Evolutionary conservation across 2,797 vertebrate genomes (phyloP).

Genomic region (Atherinosoma microstoma): DNA sequence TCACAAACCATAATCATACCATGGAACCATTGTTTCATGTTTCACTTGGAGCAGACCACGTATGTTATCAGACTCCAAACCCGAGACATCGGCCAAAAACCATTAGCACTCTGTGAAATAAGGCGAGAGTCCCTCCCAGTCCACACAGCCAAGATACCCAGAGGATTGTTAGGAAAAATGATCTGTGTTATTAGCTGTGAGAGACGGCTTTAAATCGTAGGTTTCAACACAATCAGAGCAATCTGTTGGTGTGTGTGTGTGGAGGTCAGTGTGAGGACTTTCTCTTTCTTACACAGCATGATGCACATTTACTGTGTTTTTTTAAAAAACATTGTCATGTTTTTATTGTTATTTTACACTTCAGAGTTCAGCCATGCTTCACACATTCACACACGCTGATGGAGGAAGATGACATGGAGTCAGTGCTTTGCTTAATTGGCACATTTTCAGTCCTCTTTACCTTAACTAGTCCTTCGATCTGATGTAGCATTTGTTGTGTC

Average conservation of each 20-base stretch:
- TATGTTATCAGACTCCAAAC: constrained; percentile 37
- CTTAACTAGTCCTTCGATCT: no score
- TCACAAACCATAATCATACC: constrained; percentile 46
- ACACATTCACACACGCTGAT: background rate
- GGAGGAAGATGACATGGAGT: background rate
- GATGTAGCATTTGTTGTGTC: no score
- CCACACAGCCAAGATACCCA: constrained; percentile 38
- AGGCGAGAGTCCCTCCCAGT: constrained; percentile 30
- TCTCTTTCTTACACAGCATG: background rate
- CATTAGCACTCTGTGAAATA: constrained; percentile 31
- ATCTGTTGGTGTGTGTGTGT: background rate
- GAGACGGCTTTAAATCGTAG: constrained; percentile 20
- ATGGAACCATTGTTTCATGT: constrained; percentile 61
- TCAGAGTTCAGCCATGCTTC: background rate
- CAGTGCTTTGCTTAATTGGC: background rate
- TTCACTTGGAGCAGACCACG: constrained; percentile 58
- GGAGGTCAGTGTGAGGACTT: constrained; percentile 26
- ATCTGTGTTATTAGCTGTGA: constrained; percentile 31
- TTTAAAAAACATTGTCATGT: background rate
- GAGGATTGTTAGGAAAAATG: constrained; percentile 28
- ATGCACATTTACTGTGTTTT: background rate
- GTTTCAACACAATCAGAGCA: constrained; percentile 26
- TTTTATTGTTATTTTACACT: background rate
- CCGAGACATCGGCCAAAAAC: constrained; percentile 43
- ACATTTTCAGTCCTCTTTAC: no score